Evolutionary conservation across 2,888 invertebrate genomes (phyloP), one percentile per base, ranked within the genome.

Genomic region (Dioctria linearis): DNA sequence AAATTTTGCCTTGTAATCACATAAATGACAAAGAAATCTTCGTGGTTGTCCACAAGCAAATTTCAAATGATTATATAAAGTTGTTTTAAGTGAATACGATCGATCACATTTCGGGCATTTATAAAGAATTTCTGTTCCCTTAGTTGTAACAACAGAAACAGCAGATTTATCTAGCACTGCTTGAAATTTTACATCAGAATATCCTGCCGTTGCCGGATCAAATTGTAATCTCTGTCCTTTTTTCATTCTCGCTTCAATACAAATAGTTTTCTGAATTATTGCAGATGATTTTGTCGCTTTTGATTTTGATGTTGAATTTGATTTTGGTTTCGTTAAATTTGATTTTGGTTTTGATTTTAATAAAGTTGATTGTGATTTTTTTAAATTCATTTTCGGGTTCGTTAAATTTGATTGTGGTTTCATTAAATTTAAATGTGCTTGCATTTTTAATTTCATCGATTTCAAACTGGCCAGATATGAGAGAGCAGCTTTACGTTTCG

Each of bases 1-100:
- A 4, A 63, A 49, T 57, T 80, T 59, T 8, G 76, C 5, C 8
- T 42, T 43, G 66, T 80, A 80, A 57, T 51, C 9, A 80, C 75
- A 76, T 11, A 75, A 76, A 42, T 80, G 75, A 49, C 75, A 80
- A 9, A n/a, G 2, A 66, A 76, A 80, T 9, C 42, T 42, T 39
- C 46, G 65, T n/a, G 57, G 71, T 42, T 75, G 71, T 13, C 76
- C 76, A 11, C 80, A 80, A 1, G 54, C n/a, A 49, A 43, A 76
- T 66, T 67, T 75, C 3, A 80, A 3, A 59, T 80, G 75, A 46
- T 67, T 65, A 42, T 67, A 67, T 11, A 80, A 51, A 3, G 54
- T 76, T 63, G 73, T 61, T 25, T 42, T 61, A 11, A 46, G 49
- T n/a, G 43, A n/a, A 65, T 73, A 80, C 1, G 13, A 46, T 42